These are phyloP conservation scores for Aphelocoma coerulescens DNA, from an alignment of 2,113 vertebrate species.

Conservation along the genomic window DNA sequence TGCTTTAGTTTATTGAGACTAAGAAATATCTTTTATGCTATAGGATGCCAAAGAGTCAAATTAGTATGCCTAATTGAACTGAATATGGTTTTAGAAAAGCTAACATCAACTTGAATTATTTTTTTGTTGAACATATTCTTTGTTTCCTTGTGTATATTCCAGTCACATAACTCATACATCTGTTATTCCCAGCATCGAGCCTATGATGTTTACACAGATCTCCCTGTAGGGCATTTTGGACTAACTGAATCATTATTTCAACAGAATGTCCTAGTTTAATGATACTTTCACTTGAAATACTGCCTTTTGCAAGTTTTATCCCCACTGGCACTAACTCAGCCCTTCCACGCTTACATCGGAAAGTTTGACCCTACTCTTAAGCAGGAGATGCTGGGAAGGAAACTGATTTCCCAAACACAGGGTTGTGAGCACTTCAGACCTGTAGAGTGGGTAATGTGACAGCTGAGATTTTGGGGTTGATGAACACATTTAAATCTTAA, in stretches of 20 bases:
- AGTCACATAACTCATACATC: slow-evolving; percentile 15
- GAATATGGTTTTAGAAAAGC: background rate
- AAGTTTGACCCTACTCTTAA: background rate
- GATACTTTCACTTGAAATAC: slow-evolving; percentile 23
- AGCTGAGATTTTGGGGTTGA: background rate
- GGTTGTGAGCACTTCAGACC: background rate
- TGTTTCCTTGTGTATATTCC: background rate
- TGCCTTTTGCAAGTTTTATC: slow-evolving; percentile 12
- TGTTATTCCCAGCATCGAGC: background rate
- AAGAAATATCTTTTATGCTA: background rate
- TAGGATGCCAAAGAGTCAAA: background rate
- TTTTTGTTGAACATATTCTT: background rate
- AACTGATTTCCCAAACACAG: background rate
- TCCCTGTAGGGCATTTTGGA: slow-evolving; percentile 38
- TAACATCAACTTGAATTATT: background rate
- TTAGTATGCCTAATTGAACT: background rate
- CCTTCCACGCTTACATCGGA: background rate
- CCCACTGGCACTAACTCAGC: background rate
- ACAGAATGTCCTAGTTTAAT: slow-evolving; percentile 8
- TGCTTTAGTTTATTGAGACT: background rate
- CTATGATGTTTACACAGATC: slow-evolving; percentile 21
- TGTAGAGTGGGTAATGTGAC: background rate
- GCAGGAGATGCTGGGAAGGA: background rate
- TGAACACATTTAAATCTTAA: background rate
- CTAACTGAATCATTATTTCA: slow-evolving; percentile 35